phyloP scores from a whole-genome alignment of 2,113 vertebrate species.

The Trachemys scripta region DNA sequence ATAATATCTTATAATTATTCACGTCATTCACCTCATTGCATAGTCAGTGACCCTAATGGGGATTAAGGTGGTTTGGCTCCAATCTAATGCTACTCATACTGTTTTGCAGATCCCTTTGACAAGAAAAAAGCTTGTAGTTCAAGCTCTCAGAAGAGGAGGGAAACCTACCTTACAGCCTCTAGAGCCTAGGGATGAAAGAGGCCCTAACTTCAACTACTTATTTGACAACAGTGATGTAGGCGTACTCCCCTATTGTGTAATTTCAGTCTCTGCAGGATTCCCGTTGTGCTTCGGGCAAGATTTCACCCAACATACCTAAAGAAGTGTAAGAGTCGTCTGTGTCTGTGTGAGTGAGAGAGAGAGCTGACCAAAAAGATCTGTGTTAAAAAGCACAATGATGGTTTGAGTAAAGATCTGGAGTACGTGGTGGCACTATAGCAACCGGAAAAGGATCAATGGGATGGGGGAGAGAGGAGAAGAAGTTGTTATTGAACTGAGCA shows the following conservation, averaged over 20 bases:
- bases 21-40: background rate
- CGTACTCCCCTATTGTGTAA: background rate
- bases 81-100: background rate
- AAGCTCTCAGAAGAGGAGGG: background rate
- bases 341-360: background rate
- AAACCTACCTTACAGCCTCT: slow-evolving; percentile 24
- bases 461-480: background rate
- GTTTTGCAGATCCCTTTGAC: slow-evolving; percentile 37
- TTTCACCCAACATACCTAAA: background rate
- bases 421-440: background rate
- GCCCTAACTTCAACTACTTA: slow-evolving; percentile 27
- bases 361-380: background rate
- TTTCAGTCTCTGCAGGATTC: slow-evolving; percentile 3
- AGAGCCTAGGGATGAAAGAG: background rate
- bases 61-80: background rate
- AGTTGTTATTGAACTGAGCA: background rate
- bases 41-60: background rate
- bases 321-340: background rate
- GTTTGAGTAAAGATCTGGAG: background rate
- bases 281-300: background rate
- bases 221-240: slow-evolving; percentile 22
- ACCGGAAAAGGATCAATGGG: background rate
- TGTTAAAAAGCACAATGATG: background rate
- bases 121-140: slow-evolving; percentile 16
- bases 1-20: background rate